These are phyloP conservation scores for Tauraco erythrolophus DNA, from an alignment of 2,113 vertebrate genomes.

Conservation along the genomic window DNA sequence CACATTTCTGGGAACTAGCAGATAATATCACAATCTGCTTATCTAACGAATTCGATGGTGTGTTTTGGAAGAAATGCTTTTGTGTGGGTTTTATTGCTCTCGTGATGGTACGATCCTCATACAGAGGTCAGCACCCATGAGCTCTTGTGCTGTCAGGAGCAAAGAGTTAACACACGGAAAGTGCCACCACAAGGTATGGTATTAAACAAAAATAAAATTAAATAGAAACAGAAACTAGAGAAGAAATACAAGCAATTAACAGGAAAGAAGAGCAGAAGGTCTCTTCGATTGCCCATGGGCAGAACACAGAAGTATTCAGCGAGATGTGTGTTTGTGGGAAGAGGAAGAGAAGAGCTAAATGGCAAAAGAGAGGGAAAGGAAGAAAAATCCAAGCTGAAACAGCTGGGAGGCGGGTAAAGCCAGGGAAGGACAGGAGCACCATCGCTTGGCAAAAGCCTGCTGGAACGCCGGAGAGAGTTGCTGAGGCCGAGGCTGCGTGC, in stretches of 20 bases:
- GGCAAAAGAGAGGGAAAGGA: not conserved
- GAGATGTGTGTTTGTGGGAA: not conserved
- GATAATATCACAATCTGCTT: not conserved
- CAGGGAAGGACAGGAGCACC: not conserved
- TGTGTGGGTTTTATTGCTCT: not conserved
- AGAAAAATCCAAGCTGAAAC: not conserved
- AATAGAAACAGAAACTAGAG: not conserved
- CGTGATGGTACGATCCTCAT: not conserved
- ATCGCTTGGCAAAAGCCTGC: not conserved
- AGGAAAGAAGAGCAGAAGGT: not conserved
- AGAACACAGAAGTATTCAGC: not conserved
- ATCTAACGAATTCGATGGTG: rapidly evolving
- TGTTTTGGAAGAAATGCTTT: not conserved
- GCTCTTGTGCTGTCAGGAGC: not conserved
- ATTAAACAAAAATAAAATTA: not conserved
- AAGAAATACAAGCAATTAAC: not conserved
- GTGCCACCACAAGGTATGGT: not conserved
- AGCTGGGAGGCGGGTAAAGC: not conserved
- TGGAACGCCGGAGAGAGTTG: not conserved
- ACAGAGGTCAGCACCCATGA: not conserved
- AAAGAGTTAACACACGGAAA: not conserved
- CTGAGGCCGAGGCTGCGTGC: not conserved
- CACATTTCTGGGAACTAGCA: not conserved
- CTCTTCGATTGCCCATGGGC: rapidly evolving
- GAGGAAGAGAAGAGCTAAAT: not conserved